Percentiles rank a stretch among this genome's conserved stretches.
These are phyloP conservation scores for Barnardius zonarius DNA, from an alignment of 2,113 vertebrate genomes.

Conservation along the genomic window DNA sequence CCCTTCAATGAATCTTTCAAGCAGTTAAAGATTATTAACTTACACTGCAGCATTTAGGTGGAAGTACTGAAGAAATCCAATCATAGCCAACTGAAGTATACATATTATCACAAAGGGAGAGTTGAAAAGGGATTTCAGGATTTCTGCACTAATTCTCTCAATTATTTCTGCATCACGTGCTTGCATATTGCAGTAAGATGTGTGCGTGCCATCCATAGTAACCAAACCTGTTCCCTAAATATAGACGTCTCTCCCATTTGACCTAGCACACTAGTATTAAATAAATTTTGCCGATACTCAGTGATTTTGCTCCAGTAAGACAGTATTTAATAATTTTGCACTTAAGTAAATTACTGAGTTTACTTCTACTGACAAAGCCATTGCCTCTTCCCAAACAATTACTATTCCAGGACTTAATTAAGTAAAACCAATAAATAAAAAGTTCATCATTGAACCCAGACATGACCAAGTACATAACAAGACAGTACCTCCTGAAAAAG, in stretches of 20 bases:
- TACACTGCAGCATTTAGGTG: neutral
- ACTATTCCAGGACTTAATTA: neutral
- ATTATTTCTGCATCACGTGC: neutral
- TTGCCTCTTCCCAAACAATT: neutral
- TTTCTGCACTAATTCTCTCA: constrained; percentile 26
- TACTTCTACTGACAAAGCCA: neutral
- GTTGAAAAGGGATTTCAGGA: neutral
- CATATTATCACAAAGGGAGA: neutral
- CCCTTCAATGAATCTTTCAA: neutral
- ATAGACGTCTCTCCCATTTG: neutral
- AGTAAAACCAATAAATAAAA: neutral
- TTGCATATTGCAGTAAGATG: neutral
- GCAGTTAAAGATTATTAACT: neutral
- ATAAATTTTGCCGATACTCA: neutral
- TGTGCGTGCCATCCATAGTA: accelerated
- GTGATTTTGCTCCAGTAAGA: neutral
- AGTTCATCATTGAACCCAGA: neutral
- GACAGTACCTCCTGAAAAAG: neutral
- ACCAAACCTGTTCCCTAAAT: neutral
- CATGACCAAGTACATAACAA: neutral
- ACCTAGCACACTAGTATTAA: neutral
- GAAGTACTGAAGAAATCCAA: neutral
- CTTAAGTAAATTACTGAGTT: neutral
- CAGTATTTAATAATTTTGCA: neutral
- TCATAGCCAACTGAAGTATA: neutral